phyloP scores from a whole-genome alignment of 2,888 invertebrate genomes.

The Ferdinandea cuprea region DNA sequence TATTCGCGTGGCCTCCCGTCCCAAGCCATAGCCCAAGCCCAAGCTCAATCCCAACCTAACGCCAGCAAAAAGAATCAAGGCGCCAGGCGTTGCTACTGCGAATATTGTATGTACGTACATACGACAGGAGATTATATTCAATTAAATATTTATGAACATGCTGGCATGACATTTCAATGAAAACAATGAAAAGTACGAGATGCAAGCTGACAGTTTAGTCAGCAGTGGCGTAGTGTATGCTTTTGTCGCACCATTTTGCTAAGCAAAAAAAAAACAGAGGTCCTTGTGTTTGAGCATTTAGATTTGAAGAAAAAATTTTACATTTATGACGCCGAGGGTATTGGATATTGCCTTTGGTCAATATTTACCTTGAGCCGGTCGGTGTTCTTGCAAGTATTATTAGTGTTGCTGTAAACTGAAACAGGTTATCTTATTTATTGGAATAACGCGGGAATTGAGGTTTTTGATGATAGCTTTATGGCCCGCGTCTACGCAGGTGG shows the following conservation, averaged over 20 bases:
- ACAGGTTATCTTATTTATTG: slow-evolving; percentile 7
- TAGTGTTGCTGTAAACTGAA: neutral
- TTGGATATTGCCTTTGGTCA: neutral
- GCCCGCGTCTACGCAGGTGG: neutral
- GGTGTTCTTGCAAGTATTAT: neutral
- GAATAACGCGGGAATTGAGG: neutral
- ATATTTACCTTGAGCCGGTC: neutral
- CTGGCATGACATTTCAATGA: slow-evolving; percentile 59
- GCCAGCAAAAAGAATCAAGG: slow-evolving; percentile 52
- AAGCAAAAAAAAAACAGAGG: neutral
- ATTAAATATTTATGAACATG: slow-evolving; percentile 65
- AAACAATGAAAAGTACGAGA: slow-evolving; percentile 41
- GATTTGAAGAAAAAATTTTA: neutral
- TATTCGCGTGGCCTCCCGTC: slow-evolving; percentile 48
- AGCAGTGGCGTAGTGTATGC: neutral
- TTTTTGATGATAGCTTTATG: neutral
- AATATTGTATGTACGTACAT: slow-evolving; percentile 32
- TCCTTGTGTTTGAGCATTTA: slow-evolving; percentile 1
- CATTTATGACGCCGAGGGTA: neutral
- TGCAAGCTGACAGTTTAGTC: slow-evolving; percentile 25
- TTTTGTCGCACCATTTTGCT: neutral
- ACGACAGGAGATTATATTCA: slow-evolving; percentile 61
- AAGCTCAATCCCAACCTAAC: no score
- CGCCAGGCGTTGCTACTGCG: slow-evolving; percentile 39
- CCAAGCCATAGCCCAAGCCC: no score